Evolutionary conservation across 2,797 vertebrate species (phyloP).

Genomic region (Epinephelus coioides): DNA sequence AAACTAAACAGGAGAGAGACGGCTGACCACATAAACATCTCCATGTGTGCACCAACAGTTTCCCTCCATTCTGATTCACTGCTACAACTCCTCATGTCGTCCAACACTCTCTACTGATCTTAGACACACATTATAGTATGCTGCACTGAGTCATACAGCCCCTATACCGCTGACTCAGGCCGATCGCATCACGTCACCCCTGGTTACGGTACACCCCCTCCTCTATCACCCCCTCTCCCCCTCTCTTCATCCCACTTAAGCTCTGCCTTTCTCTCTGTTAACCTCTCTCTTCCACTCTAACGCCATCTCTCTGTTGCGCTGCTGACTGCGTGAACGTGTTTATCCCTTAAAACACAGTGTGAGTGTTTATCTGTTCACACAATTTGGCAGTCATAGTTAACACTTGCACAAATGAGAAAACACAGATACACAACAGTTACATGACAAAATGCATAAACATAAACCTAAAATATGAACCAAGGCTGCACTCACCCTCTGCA

Average conservation of each 20-base stretch:
- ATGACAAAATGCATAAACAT: neutral
- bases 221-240: constrained; percentile 19
- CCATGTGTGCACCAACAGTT: constrained; percentile 34
- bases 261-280: constrained; percentile 47
- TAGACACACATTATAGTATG: constrained; percentile 31
- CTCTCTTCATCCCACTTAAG: constrained; percentile 58
- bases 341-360: neutral
- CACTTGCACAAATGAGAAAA: neutral
- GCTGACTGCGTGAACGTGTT: neutral
- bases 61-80: constrained; percentile 23
- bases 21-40: constrained; percentile 47
- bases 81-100: constrained; percentile 28
- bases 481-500: constrained; percentile 65
- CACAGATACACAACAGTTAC: constrained; percentile 2
- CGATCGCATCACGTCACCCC: constrained; percentile 62
- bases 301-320: neutral
- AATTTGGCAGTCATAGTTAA: neutral
- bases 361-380: neutral
- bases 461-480: constrained; percentile 6
- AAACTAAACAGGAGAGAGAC: constrained; percentile 49
- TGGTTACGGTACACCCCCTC: constrained; percentile 57
- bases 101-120: constrained; percentile 4
- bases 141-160: constrained; percentile 73
- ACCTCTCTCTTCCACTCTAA: constrained; percentile 45
- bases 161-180: constrained; percentile 77